phyloP scores from a whole-genome alignment of 2,113 vertebrate genomes.

The Cephalopholis sonnerati region DNA sequence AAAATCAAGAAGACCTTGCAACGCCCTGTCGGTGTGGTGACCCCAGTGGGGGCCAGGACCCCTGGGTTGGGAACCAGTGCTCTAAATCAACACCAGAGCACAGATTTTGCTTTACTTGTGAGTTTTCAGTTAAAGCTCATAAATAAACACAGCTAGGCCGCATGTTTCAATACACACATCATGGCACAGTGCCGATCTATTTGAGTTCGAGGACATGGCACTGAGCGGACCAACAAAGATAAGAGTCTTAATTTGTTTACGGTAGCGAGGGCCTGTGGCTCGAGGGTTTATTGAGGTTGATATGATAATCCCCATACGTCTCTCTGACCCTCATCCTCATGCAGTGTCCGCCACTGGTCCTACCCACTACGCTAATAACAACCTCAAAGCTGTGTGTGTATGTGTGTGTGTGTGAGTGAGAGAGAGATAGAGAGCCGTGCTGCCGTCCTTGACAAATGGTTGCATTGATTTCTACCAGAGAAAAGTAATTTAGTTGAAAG shows the following conservation, averaged over 20 bases:
- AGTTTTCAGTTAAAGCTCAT: background rate
- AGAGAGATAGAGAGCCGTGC: background rate
- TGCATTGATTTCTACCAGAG: constrained; percentile 1
- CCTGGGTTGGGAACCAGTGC: too few relatives aligned
- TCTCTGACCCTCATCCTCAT: constrained; percentile 48
- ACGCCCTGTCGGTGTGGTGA: too few relatives aligned
- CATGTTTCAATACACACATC: background rate
- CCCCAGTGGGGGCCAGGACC: too few relatives aligned
- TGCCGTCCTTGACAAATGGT: background rate
- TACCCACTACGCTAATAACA: background rate
- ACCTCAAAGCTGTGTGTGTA: background rate
- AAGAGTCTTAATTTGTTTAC: constrained; percentile 72
- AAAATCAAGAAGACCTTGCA: too few relatives aligned
- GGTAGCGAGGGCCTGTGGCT: constrained; percentile 4
- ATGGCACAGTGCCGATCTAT: constrained; percentile 11
- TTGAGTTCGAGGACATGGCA: constrained; percentile 34
- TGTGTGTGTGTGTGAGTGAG: background rate
- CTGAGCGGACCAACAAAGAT: constrained; percentile 40
- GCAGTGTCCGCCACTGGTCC: background rate
- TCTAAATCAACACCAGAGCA: background rate
- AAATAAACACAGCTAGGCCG: background rate
- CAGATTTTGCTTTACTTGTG: background rate
- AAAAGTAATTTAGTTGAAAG: background rate
- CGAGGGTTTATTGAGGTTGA: constrained; percentile 56
- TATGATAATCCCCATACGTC: constrained; percentile 64